Evolutionary conservation across 2,113 vertebrate species (phyloP), one percentile per base, ranked within the genome.

Genomic region (Campylomormyrus numenius): DNA sequence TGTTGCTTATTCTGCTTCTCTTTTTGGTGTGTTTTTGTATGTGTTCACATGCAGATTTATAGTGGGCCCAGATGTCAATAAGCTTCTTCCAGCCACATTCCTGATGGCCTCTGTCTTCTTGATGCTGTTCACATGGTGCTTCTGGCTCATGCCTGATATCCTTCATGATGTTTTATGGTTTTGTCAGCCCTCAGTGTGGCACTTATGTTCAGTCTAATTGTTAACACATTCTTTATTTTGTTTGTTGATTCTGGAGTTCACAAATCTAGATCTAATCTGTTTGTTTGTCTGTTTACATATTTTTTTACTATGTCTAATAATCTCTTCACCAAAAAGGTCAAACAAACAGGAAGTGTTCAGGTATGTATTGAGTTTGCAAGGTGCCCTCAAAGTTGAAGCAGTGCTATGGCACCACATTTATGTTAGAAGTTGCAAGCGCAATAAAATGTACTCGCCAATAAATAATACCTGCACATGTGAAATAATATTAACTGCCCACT

Each of bases 121-220:
- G 98, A 97, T 99, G 96, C 94, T 96, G 53, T 56, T 97, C 92
- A 99, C 98, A n/a, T 99, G 97, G 96, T 96, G 95, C 92, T 92
- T 98, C 90, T 97, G 96, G 95, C 97, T 99, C 93, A 93, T 98
- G 88, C 97, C 97, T 89, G 94, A 99, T 99, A 99, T 99, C 98
- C 98, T 99, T 98, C 5, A 58, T 10, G 48, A 31, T 10, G 70
- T 27, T 19, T 45, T n/a, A 49, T 27, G 70, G 88, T 31, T 49
- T 21, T 45, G 7, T 7, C n/a, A 19, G 48, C 66, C 48, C 45
- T 66, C 39, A 31, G 1, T 17, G 48, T 17, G n/a, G 7, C 66
- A 80, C 27, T 24, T 50, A 10, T n/a, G 21, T 19, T 50, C 48
- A 5, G 9, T 42, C 50, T 42, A 27, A 56, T n/a, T 31, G 50